Base-by-base conservation (phyloP, 2,113 vertebrate species). In the Rhombomys opimus region DNA sequence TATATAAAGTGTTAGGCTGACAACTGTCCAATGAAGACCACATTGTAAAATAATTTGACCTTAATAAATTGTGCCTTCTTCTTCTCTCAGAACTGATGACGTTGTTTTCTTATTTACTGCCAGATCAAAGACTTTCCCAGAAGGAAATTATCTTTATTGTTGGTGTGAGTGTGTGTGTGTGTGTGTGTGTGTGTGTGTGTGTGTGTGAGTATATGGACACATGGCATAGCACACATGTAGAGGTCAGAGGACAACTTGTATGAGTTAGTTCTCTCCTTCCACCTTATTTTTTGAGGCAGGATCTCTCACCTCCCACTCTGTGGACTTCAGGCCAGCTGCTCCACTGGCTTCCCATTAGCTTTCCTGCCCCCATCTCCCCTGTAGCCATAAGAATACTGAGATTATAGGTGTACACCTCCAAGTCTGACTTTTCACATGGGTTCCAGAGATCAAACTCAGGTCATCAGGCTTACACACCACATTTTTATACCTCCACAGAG, bases 31-130 rank as follows among this genome's bases (percentile, higher is more conserved):
- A 98, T 98, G 99, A 99, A 98, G 98, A 98, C 96, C 98, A 94
- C 94, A 98, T 98, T 99, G 98, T 99, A 99, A 99, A 99, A 98
- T 99, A 99, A 99, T 98, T 99, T 99, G 99, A 99, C 98, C 72
- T 97, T 99, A 99, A 99, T 99, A 99, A 99, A 99, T 99, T 98
- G 98, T 99, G 99, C 97, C 97, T 97, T 98, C 93, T 96, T 98
- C 96, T 96, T 98, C 97, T 97, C 72, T 90, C 89, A 88, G 89
- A 92, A 75, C 41, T 41, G 15, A 94, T 72, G 75, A 94, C 22
- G 25, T 38, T 0, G 67, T 75, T 73, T 82, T 88, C 92, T 96
- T 95, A 80, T 93, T 96, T 94, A 85, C 27, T 32, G 0, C 23
- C 22, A 90, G 18, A 61, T 67, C 63, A 81, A 88, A 81, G 84